Evolutionary conservation across 1,140 invertebrate genomes (phyloP).

Genomic region (Nephila pilipes): DNA sequence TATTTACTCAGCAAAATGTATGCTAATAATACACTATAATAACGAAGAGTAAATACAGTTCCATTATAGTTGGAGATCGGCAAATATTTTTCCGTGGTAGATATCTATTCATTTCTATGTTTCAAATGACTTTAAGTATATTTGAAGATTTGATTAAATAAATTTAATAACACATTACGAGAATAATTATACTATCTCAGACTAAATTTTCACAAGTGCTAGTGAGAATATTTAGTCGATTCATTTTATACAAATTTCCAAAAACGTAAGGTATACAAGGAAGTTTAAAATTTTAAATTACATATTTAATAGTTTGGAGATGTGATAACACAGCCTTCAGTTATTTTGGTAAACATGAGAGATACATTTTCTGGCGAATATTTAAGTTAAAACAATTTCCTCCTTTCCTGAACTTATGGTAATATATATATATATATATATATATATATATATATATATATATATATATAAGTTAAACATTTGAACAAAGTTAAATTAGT

Average conservation of each 20-base stretch:
- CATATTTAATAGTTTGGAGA: background rate
- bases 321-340: background rate
- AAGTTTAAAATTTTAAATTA: background rate
- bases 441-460: no score
- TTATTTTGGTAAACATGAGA: background rate
- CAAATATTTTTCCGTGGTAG: background rate
- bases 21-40: background rate
- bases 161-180: background rate
- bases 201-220: background rate
- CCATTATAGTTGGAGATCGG: background rate
- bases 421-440: no score
- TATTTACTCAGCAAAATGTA: no score
- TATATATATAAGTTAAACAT: no score
- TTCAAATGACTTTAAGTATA: background rate
- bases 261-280: background rate
- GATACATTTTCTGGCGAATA: no score
- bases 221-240: background rate
- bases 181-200: background rate
- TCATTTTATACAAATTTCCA: background rate
- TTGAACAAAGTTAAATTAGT: no score
- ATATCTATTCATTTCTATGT: background rate
- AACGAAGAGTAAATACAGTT: background rate
- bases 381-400: no score
- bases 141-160: background rate
- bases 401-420: no score